Evolutionary conservation across 1,140 invertebrate genomes (phyloP).

Genomic region (Zeugodacus cucurbitae): DNA sequence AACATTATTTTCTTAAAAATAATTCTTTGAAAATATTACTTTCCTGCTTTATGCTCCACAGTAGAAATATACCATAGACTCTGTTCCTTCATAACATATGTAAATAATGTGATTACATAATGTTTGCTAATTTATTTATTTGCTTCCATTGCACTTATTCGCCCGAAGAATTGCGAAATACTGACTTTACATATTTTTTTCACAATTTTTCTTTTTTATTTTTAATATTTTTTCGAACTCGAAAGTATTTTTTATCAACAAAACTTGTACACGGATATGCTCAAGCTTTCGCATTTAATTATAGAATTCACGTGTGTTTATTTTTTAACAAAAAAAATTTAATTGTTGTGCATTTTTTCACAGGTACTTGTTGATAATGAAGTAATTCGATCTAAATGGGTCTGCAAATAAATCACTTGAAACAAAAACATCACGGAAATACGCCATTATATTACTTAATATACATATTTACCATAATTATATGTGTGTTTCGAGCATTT

Average conservation of each 20-base stretch:
- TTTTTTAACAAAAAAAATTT: neutral
- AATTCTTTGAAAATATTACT: too few species aligned
- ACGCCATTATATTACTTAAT: neutral
- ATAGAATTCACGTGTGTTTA: neutral
- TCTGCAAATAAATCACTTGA: neutral
- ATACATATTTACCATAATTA: neutral
- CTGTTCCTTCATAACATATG: too few species aligned
- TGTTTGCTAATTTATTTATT: neutral
- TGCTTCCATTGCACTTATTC: neutral
- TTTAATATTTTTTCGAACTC: neutral
- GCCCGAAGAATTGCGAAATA: too few species aligned
- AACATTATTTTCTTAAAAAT: too few species aligned
- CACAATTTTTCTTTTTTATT: neutral
- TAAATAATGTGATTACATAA: neutral
- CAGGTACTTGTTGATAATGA: neutral
- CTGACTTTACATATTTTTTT: neutral
- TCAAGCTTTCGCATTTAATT: neutral
- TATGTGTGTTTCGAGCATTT: neutral
- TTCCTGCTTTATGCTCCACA: too few species aligned
- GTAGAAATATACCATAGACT: too few species aligned
- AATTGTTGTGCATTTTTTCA: neutral
- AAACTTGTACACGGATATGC: neutral
- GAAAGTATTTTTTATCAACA: neutral
- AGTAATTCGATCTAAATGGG: slow-evolving; percentile 21
- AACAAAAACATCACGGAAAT: neutral